Percentiles rank a stretch among this genome's conserved stretches.
Evolutionary conservation across 37 sponge, comb jelly and placozoan genomes (phyloP).

Genomic region (Agelas oroides): DNA sequence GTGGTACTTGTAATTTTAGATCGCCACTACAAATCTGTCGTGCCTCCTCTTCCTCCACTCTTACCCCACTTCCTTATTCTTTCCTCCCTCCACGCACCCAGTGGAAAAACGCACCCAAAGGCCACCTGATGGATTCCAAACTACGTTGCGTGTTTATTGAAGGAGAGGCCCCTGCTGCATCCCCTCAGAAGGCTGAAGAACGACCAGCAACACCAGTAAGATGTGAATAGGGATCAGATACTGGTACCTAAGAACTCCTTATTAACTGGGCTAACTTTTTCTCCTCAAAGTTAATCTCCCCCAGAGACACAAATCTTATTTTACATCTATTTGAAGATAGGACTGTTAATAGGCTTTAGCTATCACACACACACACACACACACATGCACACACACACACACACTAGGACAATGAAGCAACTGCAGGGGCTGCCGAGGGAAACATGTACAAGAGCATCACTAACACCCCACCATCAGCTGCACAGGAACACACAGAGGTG

Average conservation of each 20-base stretch:
- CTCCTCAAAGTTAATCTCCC: no score
- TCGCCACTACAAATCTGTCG: no score
- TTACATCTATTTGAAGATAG: no score
- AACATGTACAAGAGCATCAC: neutral
- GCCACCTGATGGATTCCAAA: constrained; percentile 86
- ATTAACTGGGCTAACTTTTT: neutral
- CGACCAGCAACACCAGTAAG: neutral
- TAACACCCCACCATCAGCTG: neutral
- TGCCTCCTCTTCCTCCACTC: no score
- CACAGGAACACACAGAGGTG: no score
- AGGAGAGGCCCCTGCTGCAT: neutral
- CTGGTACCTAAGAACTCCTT: neutral
- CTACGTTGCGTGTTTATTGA: constrained; percentile 85
- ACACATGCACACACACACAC: neutral
- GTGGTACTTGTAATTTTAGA: no score
- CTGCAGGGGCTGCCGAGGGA: neutral
- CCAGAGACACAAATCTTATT: no score
- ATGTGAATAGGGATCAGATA: neutral
- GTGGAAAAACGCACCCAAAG: constrained; percentile 76
- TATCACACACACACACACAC: no score
- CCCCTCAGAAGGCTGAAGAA: neutral
- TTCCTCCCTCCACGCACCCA: neutral
- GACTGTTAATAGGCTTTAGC: no score
- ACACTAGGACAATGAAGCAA: constrained; percentile 11
- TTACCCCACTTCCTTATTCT: neutral